These are phyloP conservation scores for Trissolcus brochymenae DNA, from an alignment of 2,888 invertebrate genomes.

Conservation along the genomic window DNA sequence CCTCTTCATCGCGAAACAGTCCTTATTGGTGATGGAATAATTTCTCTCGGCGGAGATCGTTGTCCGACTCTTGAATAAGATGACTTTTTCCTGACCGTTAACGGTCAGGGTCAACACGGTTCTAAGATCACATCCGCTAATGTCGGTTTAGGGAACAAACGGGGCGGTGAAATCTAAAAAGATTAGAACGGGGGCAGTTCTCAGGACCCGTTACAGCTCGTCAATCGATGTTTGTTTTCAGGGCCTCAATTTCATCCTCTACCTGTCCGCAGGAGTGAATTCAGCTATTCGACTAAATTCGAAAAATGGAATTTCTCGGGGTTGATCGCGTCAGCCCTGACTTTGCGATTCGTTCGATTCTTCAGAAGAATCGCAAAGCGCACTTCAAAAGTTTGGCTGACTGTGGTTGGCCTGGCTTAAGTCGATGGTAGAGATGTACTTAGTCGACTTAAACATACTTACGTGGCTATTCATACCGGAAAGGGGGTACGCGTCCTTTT, in stretches of 20 bases:
- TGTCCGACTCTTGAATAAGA: constrained; percentile 61
- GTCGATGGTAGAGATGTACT: constrained; percentile 60
- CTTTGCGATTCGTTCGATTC: not conserved
- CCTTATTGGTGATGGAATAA: constrained; percentile 58
- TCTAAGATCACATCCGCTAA: too few relatives aligned
- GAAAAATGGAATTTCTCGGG: constrained; percentile 48
- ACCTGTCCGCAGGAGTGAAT: too few relatives aligned
- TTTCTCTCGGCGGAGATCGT: constrained; percentile 55
- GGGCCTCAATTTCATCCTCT: not conserved
- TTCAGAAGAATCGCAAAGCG: constrained; percentile 4
- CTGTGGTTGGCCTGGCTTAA: constrained; percentile 58
- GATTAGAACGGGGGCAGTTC: too few relatives aligned
- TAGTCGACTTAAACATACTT: constrained; percentile 59
- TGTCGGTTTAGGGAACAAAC: too few relatives aligned
- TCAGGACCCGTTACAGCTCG: too few relatives aligned
- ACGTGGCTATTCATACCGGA: constrained; percentile 63
- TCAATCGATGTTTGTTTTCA: constrained; percentile 1
- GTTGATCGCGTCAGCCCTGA: constrained; percentile 26
- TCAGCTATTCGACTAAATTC: too few relatives aligned
- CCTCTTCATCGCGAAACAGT: constrained; percentile 38
- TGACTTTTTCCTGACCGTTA: constrained; percentile 48
- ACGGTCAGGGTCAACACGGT: constrained; percentile 57
- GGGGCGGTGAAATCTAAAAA: too few relatives aligned
- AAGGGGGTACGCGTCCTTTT: constrained; percentile 65
- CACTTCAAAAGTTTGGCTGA: constrained; percentile 37